Evolutionary conservation across 2,113 vertebrate genomes (phyloP), one percentile per base, ranked within the genome.

Genomic region (Columba janthina): DNA sequence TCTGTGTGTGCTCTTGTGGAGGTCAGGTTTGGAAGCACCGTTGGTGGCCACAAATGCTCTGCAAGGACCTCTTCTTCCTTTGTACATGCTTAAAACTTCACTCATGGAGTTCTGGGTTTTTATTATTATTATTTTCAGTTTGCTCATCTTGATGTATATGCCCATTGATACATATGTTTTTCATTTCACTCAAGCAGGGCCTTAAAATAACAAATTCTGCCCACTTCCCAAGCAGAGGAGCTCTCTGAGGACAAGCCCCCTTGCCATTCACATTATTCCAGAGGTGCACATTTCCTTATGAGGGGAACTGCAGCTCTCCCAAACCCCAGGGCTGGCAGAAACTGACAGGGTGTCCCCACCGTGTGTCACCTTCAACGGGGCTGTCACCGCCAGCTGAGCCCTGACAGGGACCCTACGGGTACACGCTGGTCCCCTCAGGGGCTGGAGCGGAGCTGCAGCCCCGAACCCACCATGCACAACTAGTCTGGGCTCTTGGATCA

Each of bases 1-100:
- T 4, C 0, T 3, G 25, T 17, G 25, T 44, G 20, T 9, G 79
- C 78, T 44, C 9, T 40, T 40, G 0, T 34, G 6, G 18, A 15
- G 20, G n/a, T 42, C 57, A 16, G 48, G 11, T 57, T 51, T 57
- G 57, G 57, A 48, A 83, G 31, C 71, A 24, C 3, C 12, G 29
- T 46, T 34, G 44, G 26, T 40, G 44, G 16, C 34, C 31, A 22
- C 31, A 54, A 32, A 13, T 22, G 48, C 34, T 71, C 21, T 15
- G 4, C 5, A 19, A 78, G 58, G 36, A 24, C 26, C 20, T 70
- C 40, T 48, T 29, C 40, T 76, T 54, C 28, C 24, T 48, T 62
- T 31, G 10, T 4, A 12, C 5, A 3, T 12, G 15, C 16, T 12
- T 24, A 44, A 38, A 9, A 17, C 21, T 38, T 58, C 4, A 21